Base-by-base conservation (phyloP, 2,888 invertebrate species). In the Agonopterix subpropinquella region DNA sequence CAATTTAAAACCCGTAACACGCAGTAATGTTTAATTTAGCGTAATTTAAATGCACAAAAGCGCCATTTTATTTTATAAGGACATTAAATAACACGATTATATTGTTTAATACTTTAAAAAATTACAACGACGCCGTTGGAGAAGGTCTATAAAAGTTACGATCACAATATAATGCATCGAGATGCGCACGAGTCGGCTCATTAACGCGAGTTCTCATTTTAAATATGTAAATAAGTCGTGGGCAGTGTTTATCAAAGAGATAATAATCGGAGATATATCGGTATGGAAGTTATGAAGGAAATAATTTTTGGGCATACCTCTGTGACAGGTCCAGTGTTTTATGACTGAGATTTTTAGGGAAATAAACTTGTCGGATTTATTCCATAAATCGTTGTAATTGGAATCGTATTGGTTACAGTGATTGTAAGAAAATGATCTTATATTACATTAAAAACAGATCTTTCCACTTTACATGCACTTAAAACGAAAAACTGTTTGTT, bases 221-320 rank as follows among this genome's bases (percentile, higher is more conserved):
- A 54, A 58, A 57, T 61, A 65, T 62, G 62, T 56, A 57, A 65
- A 65, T 64, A 55, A 49, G 53, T 44, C 44, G 18, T 44, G 45
- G 44, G 50, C 51, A 48, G 54, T 56, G 61, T 65, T 60, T 54
- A 59, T 62, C 65, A 62, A 51, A 43, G 39, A 28, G 64, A 64
- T 64, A 59, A 52, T 45, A 36, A 63, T 63, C 64, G 43, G 39
- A 47, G 47, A 47, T 47, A 49, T 51, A 51, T 52, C 51, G 50
- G 50, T 45, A 48, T 50, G 46, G 50, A 47, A 56, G 50, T 57
- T 56, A 56, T 54, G 52, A 47, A 51, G 48, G 45, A 48, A 48
- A 36, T 39, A 39, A 47, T 48, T 39, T 45, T 39, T 35, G 48
- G 18, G 50, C 47, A 37, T 47, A 44, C 50, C 47, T n/a, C 11